phyloP scores from a whole-genome alignment of 2,888 invertebrate genomes.

The Drosophila differens region DNA sequence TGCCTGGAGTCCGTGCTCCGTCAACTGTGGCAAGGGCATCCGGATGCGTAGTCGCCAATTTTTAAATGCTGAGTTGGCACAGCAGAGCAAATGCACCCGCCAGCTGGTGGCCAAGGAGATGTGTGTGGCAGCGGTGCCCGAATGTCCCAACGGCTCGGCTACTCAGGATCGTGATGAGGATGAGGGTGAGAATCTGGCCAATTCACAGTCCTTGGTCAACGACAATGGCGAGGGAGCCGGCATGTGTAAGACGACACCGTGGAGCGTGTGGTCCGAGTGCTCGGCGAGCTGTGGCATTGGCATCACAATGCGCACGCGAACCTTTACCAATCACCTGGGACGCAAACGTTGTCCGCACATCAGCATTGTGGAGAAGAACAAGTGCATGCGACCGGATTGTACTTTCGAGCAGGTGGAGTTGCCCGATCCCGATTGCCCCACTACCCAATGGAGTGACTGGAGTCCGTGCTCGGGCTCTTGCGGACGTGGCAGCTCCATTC shows the following conservation, averaged over 20 bases:
- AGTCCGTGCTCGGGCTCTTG: slow-evolving; percentile 96
- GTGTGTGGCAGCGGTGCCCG: slow-evolving; percentile 92
- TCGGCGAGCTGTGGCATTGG: slow-evolving; percentile 94
- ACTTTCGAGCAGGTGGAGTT: slow-evolving; percentile 86
- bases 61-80: slow-evolving; percentile 89
- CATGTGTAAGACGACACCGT: slow-evolving; percentile 83
- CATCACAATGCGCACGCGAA: slow-evolving; percentile 90
- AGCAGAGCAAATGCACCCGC: slow-evolving; percentile 89
- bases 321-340: slow-evolving; percentile 91
- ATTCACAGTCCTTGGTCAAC: slow-evolving; percentile 77
- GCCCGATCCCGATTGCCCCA: slow-evolving; percentile 88
- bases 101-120: slow-evolving; percentile 95
- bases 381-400: slow-evolving; percentile 90
- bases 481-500: slow-evolving; percentile 90
- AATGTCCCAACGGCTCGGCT: slow-evolving; percentile 89
- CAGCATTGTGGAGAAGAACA: slow-evolving; percentile 91
- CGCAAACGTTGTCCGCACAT: slow-evolving; percentile 93
- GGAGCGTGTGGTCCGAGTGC: slow-evolving; percentile 89
- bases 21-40: slow-evolving; percentile 94
- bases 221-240: slow-evolving; percentile 84
- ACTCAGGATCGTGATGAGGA: slow-evolving; percentile 81
- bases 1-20: slow-evolving; percentile 92
- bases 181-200: slow-evolving; percentile 84
- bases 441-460: slow-evolving; percentile 96
- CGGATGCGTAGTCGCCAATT: slow-evolving; percentile 92